Percentiles rank a stretch among this genome's conserved stretches.
Conservation (phyloP, 2,113 vertebrate species). For the Trogon surrucura region DNA sequence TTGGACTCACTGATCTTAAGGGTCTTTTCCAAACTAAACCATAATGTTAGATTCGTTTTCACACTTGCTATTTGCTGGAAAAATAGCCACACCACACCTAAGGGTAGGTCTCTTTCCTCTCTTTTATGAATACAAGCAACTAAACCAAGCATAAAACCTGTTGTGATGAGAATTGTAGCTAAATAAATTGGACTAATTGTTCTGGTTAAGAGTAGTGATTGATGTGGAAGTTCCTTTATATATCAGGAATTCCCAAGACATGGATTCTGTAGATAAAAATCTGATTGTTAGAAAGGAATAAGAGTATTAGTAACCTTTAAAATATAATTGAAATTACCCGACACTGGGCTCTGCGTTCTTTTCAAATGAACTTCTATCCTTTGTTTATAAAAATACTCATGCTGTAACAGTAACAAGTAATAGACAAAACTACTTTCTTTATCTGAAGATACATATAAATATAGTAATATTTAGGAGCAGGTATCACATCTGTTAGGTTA, state of each 20-base stretch:
- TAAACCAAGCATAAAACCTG: not conserved
- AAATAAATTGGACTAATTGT: not conserved
- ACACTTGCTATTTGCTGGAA: not conserved
- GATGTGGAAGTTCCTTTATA: not conserved
- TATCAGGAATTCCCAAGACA: not conserved
- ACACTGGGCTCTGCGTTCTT: not conserved
- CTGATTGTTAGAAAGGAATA: not conserved
- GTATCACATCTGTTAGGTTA: not conserved
- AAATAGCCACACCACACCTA: not conserved
- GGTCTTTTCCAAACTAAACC: too few relatives aligned
- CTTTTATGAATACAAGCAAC: not conserved
- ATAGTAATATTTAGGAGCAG: not conserved
- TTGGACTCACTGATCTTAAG: too few relatives aligned
- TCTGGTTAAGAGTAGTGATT: not conserved
- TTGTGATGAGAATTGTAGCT: not conserved
- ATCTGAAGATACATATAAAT: not conserved
- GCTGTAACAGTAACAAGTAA: not conserved
- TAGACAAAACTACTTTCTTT: not conserved
- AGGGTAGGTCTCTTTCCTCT: not conserved
- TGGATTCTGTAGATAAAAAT: not conserved
- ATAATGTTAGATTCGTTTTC: not conserved
- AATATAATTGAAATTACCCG: not conserved
- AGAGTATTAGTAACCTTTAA: not conserved
- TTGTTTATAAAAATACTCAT: not conserved
- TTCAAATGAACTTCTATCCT: not conserved